Evolutionary conservation across 2,797 vertebrate genomes (phyloP), one percentile per base, ranked within the genome.

Genomic region (Antrozous pallidus): DNA sequence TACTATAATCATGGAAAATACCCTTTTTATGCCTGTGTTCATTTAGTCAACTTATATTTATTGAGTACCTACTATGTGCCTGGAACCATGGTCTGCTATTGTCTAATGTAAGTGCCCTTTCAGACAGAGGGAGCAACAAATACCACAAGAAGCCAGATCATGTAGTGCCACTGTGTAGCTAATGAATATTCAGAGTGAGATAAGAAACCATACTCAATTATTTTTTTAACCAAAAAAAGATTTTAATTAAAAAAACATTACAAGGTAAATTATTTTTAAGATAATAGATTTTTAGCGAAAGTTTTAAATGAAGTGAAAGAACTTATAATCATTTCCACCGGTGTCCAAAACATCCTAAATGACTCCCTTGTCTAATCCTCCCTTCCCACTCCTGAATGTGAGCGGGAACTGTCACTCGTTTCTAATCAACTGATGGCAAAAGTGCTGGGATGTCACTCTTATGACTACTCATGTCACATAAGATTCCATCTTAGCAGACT

Each of bases 271-370:
- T 74, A 47, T 67, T 91, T 80, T 45, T 47, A 87, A 92, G 74
- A 77, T 70, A 94, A 73, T 26, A 80, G 28, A 70, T 79, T 61
- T 47, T 90, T 65, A 81, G 49, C 91, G 45, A 56, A 81, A 65
- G 8, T 91, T 94, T 95, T 78, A 73, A 84, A 95, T 49, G 24
- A 95, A 71, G 31, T 54, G 63, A 63, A 80, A n/a, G 89, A 80
- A 70, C 51, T 56, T n/a, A 65, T 9, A 83, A 33, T 56, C 71
- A 4, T 58, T 88, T 73, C 38, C 36, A 28, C 69, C 49, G 81
- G 26, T 92, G 69, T 51, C 45, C 22, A 63, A 87, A 45, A 88
- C 28, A 58, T 51, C 24, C 49, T 45, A 79, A 47, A 54, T 90
- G 70, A 83, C 33, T 63, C 28, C 51, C 61, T 89, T 82, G 17